A percentile compares a stretch with the other conserved stretches of the same genome.
Conservation (phyloP, 2,113 vertebrate genomes). For the Oncorhynchus nerka region DNA sequence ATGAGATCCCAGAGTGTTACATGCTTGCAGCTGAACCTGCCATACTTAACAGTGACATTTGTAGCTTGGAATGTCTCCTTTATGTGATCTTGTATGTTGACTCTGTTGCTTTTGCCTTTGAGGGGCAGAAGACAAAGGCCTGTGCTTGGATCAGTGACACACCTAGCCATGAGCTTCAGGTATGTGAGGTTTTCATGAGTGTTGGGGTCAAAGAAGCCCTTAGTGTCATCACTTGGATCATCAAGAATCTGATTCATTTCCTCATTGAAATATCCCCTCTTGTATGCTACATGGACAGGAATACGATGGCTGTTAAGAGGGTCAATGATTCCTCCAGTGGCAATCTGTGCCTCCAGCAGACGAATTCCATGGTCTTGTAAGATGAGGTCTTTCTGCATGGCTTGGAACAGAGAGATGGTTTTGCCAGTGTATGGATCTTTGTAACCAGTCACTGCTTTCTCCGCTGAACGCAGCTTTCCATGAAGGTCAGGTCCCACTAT, state of each 20-base stretch:
- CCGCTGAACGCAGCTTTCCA: conserved; percentile 86
- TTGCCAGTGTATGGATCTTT: conserved; percentile 83
- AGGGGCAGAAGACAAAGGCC: conserved; percentile 85
- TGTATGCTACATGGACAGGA: conserved; percentile 87
- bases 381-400: conserved; percentile 93
- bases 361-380: conserved; percentile 91
- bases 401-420: conserved; percentile 93
- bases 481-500: conserved; percentile 88
- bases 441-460: conserved; percentile 90
- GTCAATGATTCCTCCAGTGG: conserved; percentile 92
- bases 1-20: conserved; percentile 63
- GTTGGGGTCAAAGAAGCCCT: conserved; percentile 96
- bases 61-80: conserved; percentile 59
- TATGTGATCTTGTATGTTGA: conserved; percentile 62
- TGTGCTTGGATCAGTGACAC: conserved; percentile 82
- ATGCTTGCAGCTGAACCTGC: conserved; percentile 66
- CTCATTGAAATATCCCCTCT: conserved; percentile 86
- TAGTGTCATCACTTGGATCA: conserved; percentile 89
- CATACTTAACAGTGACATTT: conserved; percentile 75
- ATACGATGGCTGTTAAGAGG: conserved; percentile 90
- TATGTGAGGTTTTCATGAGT: conserved; percentile 92
- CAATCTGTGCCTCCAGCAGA: conserved; percentile 91
- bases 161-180: conserved; percentile 87
- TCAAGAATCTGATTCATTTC: conserved; percentile 83
- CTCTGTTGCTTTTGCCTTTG: conserved; percentile 62